phyloP scores from a whole-genome alignment of 2,888 invertebrate genomes.

The Atethmia centrago region DNA sequence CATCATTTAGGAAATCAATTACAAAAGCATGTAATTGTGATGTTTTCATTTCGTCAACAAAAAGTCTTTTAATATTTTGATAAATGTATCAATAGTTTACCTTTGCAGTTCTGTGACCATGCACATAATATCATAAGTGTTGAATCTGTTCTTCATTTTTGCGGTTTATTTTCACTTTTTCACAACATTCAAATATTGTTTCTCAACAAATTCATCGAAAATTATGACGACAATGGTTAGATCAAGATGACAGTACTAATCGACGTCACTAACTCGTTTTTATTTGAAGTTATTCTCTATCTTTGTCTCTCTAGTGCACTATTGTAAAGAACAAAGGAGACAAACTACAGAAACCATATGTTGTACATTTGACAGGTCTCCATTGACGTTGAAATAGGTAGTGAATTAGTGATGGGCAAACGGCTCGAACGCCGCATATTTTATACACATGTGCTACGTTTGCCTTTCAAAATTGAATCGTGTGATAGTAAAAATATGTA shows the following conservation, averaged over 20 bases:
- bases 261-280: conserved; percentile 20
- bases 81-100: conserved; percentile 80
- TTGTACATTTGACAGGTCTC: conserved; percentile 12
- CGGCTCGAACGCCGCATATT: too few species aligned
- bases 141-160: conserved; percentile 98
- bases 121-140: conserved; percentile 97
- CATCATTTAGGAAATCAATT: conserved; percentile 39
- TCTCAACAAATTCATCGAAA: conserved; percentile 9
- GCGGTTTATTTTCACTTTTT: conserved; percentile 37
- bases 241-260: not conserved
- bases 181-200: conserved; percentile 39
- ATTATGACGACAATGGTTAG: not conserved
- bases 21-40: not conserved
- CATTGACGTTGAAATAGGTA: not conserved
- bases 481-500: too few species aligned
- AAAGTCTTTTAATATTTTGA: not conserved
- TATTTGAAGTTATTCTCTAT: not conserved
- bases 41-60: conserved; percentile 33
- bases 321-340: not conserved
- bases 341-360: not conserved
- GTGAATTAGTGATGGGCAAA: not conserved
- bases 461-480: too few species aligned
- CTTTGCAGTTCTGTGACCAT: conserved; percentile 96
- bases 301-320: not conserved
- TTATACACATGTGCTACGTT: too few species aligned